These are phyloP conservation scores for Achroia grisella DNA, from an alignment of 1,140 invertebrate genomes.

Conservation along the genomic window DNA sequence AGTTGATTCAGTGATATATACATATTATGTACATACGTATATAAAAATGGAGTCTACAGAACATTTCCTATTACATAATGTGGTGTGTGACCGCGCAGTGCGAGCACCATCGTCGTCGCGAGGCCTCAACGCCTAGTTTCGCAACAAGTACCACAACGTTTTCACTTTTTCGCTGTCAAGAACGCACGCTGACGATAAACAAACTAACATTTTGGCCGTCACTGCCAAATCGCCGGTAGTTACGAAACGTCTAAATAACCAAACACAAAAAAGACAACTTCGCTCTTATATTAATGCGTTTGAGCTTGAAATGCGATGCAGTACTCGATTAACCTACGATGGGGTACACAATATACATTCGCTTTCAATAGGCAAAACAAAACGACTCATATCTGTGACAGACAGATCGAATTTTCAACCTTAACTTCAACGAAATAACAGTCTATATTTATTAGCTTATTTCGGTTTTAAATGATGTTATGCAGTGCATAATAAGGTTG, in stretches of 20 bases:
- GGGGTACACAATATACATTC: slow-evolving; percentile 25
- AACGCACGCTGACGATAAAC: slow-evolving; percentile 68
- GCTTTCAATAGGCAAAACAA: slow-evolving; percentile 28
- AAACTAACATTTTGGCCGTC: slow-evolving; percentile 67
- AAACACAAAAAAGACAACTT: slow-evolving; percentile 3
- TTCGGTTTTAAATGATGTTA: slow-evolving; percentile 34
- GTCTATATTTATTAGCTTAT: slow-evolving; percentile 23
- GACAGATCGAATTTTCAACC: slow-evolving; percentile 38
- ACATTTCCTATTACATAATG: slow-evolving; percentile 37
- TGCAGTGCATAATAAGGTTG: slow-evolving; percentile 36
- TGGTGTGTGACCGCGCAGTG: slow-evolving; percentile 8
- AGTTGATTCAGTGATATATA: no score
- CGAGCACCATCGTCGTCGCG: slow-evolving; percentile 24
- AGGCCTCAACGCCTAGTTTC: slow-evolving; percentile 54
- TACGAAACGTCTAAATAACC: slow-evolving; percentile 26
- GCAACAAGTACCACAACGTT: slow-evolving; percentile 63
- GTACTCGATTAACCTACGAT: slow-evolving; percentile 26
- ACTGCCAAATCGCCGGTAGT: slow-evolving; percentile 29
- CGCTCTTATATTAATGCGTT: slow-evolving; percentile 24
- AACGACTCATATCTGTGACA: slow-evolving; percentile 41
- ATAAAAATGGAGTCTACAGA: slow-evolving; percentile 8
- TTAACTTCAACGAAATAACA: slow-evolving; percentile 35
- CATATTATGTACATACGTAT: no score
- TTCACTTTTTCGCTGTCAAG: slow-evolving; percentile 74
- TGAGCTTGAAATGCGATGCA: slow-evolving; percentile 43